phyloP scores from a whole-genome alignment of 2,888 invertebrate genomes.

The Stenodema calcarata region DNA sequence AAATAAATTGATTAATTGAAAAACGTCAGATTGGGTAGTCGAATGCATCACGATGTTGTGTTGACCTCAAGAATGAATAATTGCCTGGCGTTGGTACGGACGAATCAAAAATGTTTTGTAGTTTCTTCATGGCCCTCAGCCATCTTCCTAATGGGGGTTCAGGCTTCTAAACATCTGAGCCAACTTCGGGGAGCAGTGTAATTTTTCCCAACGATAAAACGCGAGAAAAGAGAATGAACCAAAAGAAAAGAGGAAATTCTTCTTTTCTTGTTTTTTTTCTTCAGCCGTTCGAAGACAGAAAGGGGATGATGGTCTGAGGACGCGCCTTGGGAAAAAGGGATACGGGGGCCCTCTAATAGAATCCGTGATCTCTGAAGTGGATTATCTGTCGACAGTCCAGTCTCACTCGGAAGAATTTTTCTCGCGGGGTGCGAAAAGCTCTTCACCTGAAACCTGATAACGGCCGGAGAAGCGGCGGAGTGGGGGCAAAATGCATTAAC shows the following conservation, averaged over 20 bases:
- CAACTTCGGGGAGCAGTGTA: not conserved
- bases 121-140: too few relatives aligned
- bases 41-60: too few relatives aligned
- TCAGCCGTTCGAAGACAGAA: not conserved
- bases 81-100: too few relatives aligned
- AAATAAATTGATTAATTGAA: too few relatives aligned
- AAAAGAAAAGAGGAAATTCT: not conserved
- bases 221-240: not conserved
- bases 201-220: constrained; percentile 8
- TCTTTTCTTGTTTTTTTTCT: too few relatives aligned
- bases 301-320: not conserved
- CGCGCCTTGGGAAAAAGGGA: constrained; percentile 4
- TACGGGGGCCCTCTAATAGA: constrained; percentile 10
- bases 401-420: not conserved
- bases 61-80: too few relatives aligned
- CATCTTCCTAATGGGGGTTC: not conserved
- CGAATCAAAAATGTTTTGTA: too few relatives aligned
- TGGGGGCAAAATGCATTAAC: constrained; percentile 1
- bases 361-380: constrained; percentile 13
- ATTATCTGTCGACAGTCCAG: constrained; percentile 14
- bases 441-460: not conserved
- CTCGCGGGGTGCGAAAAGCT: not conserved
- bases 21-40: too few relatives aligned
- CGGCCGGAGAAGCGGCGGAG: not conserved
- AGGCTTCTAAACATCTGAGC: not conserved